Base-by-base conservation (phyloP, 2,113 vertebrate genomes). In the Lanius collurio region DNA sequence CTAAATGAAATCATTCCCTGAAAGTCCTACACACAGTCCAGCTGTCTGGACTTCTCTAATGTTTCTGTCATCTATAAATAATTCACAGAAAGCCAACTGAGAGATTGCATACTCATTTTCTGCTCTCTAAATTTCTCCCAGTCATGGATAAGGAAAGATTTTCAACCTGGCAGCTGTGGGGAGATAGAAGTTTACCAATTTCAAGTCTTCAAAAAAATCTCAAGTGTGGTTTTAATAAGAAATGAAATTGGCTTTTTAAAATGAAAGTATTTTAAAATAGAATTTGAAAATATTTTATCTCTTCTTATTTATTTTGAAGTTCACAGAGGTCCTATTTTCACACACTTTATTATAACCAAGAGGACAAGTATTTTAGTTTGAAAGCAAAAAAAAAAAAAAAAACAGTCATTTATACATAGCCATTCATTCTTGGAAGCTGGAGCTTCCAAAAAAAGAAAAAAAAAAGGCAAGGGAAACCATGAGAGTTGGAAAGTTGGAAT, bases 1-100 rank as follows among this genome's bases (percentile, higher is more conserved):
- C 42, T 55, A 97, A 97, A 97, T 93, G 33, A 92, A 97, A 94
- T 80, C 37, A 87, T 90, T 94, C 82, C 84, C 87, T 94, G 94
- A 68, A 96, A 93, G 55, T 35, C 69, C 89, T 75, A 57, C 35
- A 59, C n/a, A 27, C 19, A 62, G 89, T 91, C 63, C 87, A 89
- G 76, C 80, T 87, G 44, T 67, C 87, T 80, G 89, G 83, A 92
- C 95, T 95, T 96, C 52, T 78, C 30, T 80, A 63, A 70, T 71
- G 71, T 31, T 90, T 85, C 81, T 94, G 90, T 89, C 83, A 93
- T 69, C 83, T 85, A 87, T 95, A 95, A 96, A 95, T 95, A 97
- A 95, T 84, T 93, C 90, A 74, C 53, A 90, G 86, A 87, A 88
- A 87, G 60, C 68, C 81, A 89, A 85, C 53, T 86, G 76, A 47